phyloP scores from a whole-genome alignment of 2,888 invertebrate genomes.

The Perizoma flavofasciatum region DNA sequence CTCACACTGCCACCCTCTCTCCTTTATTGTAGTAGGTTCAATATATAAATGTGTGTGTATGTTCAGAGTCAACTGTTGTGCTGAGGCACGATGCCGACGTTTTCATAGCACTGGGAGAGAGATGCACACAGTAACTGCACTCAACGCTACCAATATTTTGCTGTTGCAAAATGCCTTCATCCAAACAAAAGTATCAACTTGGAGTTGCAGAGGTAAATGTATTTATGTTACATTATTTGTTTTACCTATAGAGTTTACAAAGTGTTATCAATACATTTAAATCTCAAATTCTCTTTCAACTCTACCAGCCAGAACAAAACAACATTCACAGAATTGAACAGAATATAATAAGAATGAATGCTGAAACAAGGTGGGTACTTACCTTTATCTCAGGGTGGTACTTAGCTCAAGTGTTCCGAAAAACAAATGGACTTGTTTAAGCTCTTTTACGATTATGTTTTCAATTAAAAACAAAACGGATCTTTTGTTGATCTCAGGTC shows the following conservation, averaged over 20 bases:
- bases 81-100: conserved; percentile 64
- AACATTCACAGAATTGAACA: conserved; percentile 19
- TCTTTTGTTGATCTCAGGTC: conserved; percentile 64
- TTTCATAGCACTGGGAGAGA: conserved; percentile 62
- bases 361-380: conserved; percentile 2
- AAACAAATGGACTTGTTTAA: conserved; percentile 67
- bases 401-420: conserved; percentile 43
- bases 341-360: conserved; percentile 16
- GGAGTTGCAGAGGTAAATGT: conserved; percentile 13
- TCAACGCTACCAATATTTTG: conserved; percentile 66
- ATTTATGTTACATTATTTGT: conserved; percentile 19
- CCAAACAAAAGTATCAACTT: conserved; percentile 25
- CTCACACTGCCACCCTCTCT: conserved; percentile 53
- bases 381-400: conserved; percentile 17
- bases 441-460: conserved; percentile 69
- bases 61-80: conserved; percentile 77
- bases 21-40: conserved; percentile 67
- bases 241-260: conserved; percentile 4
- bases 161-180: conserved; percentile 40
- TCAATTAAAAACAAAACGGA: conserved; percentile 70
- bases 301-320: conserved; percentile 6
- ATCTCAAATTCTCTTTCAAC: conserved; percentile 5
- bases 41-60: conserved; percentile 64
- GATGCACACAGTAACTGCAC: conserved; percentile 59
- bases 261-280: conserved; percentile 3